These are phyloP conservation scores for Betta splendens DNA, from an alignment of 2,797 vertebrate genomes.

Conservation along the genomic window DNA sequence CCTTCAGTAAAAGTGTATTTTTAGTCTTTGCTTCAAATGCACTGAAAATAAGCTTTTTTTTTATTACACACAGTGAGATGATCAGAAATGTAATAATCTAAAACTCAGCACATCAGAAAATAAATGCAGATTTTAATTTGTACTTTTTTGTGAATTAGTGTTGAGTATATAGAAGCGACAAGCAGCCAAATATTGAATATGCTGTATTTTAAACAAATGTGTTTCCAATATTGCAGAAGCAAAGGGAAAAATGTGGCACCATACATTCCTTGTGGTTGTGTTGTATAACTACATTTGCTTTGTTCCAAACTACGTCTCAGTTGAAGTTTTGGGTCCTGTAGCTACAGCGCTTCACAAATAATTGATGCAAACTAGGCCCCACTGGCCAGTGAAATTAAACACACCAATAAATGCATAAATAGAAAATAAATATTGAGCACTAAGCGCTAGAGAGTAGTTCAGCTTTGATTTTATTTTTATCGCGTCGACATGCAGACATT, in stretches of 20 bases:
- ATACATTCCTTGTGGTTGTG: constrained; percentile 60
- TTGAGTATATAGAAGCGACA: constrained; percentile 38
- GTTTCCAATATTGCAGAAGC: constrained; percentile 65
- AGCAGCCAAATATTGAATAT: constrained; percentile 57
- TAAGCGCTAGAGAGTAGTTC: constrained; percentile 52
- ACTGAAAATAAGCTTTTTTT: constrained; percentile 10
- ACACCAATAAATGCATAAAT: constrained; percentile 72
- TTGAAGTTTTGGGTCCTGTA: constrained; percentile 66
- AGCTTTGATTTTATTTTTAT: constrained; percentile 64
- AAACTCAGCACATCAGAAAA: constrained; percentile 29
- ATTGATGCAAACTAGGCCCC: constrained; percentile 66
- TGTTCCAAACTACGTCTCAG: constrained; percentile 67
- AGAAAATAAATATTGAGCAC: constrained; percentile 74
- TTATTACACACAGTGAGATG: constrained; percentile 10
- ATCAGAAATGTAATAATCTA: constrained; percentile 1
- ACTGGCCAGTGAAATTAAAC: constrained; percentile 63
- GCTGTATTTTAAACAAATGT: constrained; percentile 60
- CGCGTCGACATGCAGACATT: too few species aligned
- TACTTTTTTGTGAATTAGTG: constrained; percentile 33
- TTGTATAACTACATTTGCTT: constrained; percentile 64
- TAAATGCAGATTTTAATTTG: constrained; percentile 39
- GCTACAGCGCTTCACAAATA: constrained; percentile 61
- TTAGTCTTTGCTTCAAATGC: constrained; percentile 8
- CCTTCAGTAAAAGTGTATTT: constrained; percentile 51
- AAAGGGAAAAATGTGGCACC: constrained; percentile 67